Evolutionary conservation across 2,113 vertebrate genomes (phyloP).

Genomic region (Indicator maculatus): DNA sequence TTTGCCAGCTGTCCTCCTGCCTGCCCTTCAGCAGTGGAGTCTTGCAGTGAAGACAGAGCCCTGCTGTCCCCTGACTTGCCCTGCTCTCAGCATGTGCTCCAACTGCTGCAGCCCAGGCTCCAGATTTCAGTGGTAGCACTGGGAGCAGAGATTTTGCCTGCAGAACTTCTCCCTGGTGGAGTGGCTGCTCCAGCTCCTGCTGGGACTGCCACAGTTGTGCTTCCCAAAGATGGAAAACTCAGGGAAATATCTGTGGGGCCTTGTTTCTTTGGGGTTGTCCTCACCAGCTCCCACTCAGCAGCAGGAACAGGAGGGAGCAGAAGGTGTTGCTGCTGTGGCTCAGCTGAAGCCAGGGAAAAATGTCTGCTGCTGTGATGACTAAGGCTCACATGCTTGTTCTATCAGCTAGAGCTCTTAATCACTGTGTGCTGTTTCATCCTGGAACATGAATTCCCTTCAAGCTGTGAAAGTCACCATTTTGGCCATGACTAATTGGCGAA

Average conservation of each 20-base stretch:
- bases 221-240: neutral
- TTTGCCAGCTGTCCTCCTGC: neutral
- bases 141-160: fast-evolving
- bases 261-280: neutral
- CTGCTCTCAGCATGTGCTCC: fast-evolving
- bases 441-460: slow-evolving; percentile 33
- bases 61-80: neutral
- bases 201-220: neutral
- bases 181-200: fast-evolving
- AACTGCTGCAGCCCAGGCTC: neutral
- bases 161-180: neutral
- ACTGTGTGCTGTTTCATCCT: slow-evolving; percentile 53
- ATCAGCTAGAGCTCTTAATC: slow-evolving; percentile 57
- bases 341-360: neutral
- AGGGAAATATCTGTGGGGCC: neutral
- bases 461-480: slow-evolving; percentile 67
- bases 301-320: neutral
- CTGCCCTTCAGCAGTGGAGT: neutral
- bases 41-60: neutral
- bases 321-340: neutral
- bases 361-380: slow-evolving; percentile 30
- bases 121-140: neutral
- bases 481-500: slow-evolving; percentile 59
- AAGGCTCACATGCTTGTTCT: slow-evolving; percentile 57
- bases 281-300: neutral